A percentile compares a stretch with the other conserved stretches of the same genome.
phyloP scores from a whole-genome alignment of 2,797 vertebrate species.

The Eulemur coronatus region DNA sequence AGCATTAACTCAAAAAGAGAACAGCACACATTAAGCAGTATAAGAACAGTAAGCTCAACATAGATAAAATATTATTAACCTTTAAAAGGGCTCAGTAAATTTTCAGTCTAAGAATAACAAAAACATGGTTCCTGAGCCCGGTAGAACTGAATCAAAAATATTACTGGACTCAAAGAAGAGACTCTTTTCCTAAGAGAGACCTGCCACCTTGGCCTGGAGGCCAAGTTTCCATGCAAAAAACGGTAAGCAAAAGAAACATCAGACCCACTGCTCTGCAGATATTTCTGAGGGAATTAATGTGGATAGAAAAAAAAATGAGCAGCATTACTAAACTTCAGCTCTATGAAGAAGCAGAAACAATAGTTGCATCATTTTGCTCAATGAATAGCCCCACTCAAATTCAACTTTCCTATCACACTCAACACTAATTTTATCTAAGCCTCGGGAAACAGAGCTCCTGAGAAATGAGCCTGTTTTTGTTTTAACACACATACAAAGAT shows the following conservation, averaged over 20 bases:
- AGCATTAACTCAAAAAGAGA: not conserved
- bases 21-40: not conserved
- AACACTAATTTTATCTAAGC: not conserved
- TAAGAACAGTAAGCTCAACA: not conserved
- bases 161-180: not conserved
- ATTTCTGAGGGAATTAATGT: not conserved
- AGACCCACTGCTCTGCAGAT: not conserved
- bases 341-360: not conserved
- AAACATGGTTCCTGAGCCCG: not conserved
- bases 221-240: conserved; percentile 46
- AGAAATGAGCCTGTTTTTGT: not conserved
- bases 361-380: conserved; percentile 36
- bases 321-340: not conserved
- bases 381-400: conserved; percentile 28
- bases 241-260: conserved; percentile 25
- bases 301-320: not conserved
- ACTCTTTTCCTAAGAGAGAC: conserved; percentile 40
- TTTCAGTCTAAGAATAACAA: not conserved
- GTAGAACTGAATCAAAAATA: not conserved
- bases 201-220: conserved; percentile 1
- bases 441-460: not conserved
- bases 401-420: not conserved
- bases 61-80: not conserved
- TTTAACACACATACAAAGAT: not conserved
- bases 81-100: not conserved